Base-by-base conservation (phyloP, 2,888 invertebrate species). In the Phaedon cochleariae region DNA sequence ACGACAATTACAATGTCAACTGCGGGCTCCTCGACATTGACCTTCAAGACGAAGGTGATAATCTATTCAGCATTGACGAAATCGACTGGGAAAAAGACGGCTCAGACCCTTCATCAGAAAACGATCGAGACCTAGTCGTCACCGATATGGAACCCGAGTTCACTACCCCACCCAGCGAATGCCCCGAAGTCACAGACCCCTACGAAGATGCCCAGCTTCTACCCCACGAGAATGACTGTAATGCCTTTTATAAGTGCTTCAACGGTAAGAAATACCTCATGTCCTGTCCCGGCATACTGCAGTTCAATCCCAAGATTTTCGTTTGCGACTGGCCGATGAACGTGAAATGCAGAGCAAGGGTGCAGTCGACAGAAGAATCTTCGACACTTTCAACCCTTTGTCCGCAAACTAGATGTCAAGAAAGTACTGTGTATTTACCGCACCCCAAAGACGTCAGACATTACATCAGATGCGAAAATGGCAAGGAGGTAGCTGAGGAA, bases 211-310 rank as follows among this genome's bases (percentile, higher is more conserved):
- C 57, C 5, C 12, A 45, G 4, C 34, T 65, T 5, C 15, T 75
- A 9, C 75, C 77, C 2, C 76, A 78, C 55, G 74, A 73, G 62
- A 62, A 57, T 0, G 66, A 71, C 10, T 74, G 71, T 53, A 70
- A 62, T 18, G 70, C 69, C 6, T 78, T 74, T 55, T 77, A 74
- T 59, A 72, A 70, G 57, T 73, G 76, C 51, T 62, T 68, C 55
- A 65, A 71, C 34, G 75, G 75, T 2, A 61, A 59, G 21, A 73
- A 74, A 51, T 57, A 70, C n/a, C 41, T 73, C n/a, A 58, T 72
- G 53, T 57, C 59, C 20, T 79, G 79, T 53, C 73, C 75, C 2
- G 68, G 65, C 6, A 70, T 70, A 9, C 63, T 75, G 51, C 70
- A 75, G 54, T 79, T 76, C 54, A 74, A 74, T 59, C 64, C 70